Conservation (phyloP, 2,888 invertebrate species). For the Acrobasis suavella region DNA sequence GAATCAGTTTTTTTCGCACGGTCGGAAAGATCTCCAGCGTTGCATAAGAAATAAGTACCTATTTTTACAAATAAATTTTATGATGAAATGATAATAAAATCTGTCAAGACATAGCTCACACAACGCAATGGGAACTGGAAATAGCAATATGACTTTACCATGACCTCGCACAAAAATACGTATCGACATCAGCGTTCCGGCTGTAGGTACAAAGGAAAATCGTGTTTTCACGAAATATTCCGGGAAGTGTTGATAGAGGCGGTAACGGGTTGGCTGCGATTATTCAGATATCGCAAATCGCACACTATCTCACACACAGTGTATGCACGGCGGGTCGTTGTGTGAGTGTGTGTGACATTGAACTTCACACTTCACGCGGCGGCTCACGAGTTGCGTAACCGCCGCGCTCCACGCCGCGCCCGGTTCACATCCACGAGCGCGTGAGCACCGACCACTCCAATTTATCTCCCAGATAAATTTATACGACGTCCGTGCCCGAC, state of each 20-base stretch:
- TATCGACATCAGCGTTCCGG: slow-evolving; percentile 52
- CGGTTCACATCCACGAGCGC: slow-evolving; percentile 32
- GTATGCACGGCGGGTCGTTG: slow-evolving; percentile 34
- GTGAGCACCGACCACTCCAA: slow-evolving; percentile 33
- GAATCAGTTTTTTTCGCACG: background rate
- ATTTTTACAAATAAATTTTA: background rate
- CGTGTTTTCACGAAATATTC: slow-evolving; percentile 73
- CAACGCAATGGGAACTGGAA: slow-evolving; percentile 40
- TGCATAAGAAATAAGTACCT: background rate
- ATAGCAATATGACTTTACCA: slow-evolving; percentile 62
- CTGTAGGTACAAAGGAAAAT: slow-evolving; percentile 57
- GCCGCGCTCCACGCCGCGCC: slow-evolving; percentile 39
- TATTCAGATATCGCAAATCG: slow-evolving; percentile 63
- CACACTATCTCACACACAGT: slow-evolving; percentile 43
- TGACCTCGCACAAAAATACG: slow-evolving; percentile 70
- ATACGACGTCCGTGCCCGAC: slow-evolving; percentile 18
- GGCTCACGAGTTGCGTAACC: slow-evolving; percentile 75
- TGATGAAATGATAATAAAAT: slow-evolving; percentile 24
- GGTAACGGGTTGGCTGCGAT: slow-evolving; percentile 75
- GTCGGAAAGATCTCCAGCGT: background rate
- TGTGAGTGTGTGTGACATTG: slow-evolving; percentile 77
- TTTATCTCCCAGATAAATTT: slow-evolving; percentile 31
- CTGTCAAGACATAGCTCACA: slow-evolving; percentile 34
- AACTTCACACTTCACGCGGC: slow-evolving; percentile 80
- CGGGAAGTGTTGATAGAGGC: slow-evolving; percentile 75